A percentile compares a stretch with the other conserved stretches of the same genome.
phyloP scores from a whole-genome alignment of 2,888 invertebrate species.

The Platycheirus albimanus region DNA sequence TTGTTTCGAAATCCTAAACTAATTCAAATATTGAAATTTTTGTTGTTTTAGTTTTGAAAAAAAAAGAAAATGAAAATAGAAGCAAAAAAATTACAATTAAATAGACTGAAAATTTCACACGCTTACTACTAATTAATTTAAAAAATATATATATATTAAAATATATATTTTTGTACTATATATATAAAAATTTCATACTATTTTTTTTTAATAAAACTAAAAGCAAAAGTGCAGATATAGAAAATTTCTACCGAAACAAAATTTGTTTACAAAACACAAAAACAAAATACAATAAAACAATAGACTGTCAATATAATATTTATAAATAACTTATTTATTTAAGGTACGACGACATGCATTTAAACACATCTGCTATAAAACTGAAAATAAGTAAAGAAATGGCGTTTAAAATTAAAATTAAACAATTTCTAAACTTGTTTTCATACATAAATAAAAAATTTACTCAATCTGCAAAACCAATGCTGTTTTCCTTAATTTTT shows the following conservation, averaged over 20 bases:
- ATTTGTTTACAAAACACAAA: conserved; percentile 18
- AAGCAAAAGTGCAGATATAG: conserved; percentile 15
- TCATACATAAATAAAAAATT: no score
- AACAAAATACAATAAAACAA: conserved; percentile 34
- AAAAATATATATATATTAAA: conserved; percentile 13
- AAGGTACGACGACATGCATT: conserved; percentile 18
- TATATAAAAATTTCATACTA: conserved; percentile 31
- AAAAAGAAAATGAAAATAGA: conserved; percentile 31
- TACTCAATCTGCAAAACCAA: no score
- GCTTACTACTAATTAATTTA: conserved; percentile 65
- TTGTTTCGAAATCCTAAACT: conserved; percentile 8
- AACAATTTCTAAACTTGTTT: no score
- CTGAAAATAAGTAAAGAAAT: not conserved
- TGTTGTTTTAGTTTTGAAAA: conserved; percentile 20
- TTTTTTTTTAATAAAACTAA: conserved; percentile 31
- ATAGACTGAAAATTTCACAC: conserved; percentile 73
- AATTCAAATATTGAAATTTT: not conserved
- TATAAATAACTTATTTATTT: conserved; percentile 25
- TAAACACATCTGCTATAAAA: conserved; percentile 2
- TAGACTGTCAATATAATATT: conserved; percentile 52
- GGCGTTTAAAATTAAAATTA: no score
- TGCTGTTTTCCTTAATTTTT: no score
- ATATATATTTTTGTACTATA: conserved; percentile 26
- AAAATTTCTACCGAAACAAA: conserved; percentile 29
- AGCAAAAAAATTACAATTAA: conserved; percentile 66